phyloP scores from a whole-genome alignment of 2,888 invertebrate species.

The Oscheius onirici region DNA sequence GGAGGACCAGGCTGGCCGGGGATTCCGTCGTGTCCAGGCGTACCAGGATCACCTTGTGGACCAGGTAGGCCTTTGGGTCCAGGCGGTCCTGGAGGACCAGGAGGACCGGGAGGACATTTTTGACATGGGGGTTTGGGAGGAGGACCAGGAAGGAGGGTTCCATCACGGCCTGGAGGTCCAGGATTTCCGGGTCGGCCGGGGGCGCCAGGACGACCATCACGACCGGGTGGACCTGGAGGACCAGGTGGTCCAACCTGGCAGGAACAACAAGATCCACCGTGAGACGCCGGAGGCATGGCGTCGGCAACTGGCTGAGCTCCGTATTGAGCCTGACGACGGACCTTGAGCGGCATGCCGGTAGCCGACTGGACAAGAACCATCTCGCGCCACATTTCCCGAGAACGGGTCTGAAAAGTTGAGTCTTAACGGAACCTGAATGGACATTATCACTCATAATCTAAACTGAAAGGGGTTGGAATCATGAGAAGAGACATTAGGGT shows the following conservation, averaged over 20 bases:
- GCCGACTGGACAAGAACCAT: slow-evolving; percentile 69
- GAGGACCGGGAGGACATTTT: slow-evolving; percentile 62
- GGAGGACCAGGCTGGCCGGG: slow-evolving; percentile 64
- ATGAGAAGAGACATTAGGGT: no score
- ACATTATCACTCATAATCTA: no score
- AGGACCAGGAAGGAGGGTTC: slow-evolving; percentile 69
- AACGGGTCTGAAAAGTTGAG: slow-evolving; percentile 60
- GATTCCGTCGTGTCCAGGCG: slow-evolving; percentile 54
- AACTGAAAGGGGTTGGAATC: no score
- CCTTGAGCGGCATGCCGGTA: slow-evolving; percentile 53
- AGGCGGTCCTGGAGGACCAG: slow-evolving; percentile 56
- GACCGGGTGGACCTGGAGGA: slow-evolving; percentile 61
- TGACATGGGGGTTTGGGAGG: slow-evolving; percentile 72
- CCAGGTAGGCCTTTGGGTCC: slow-evolving; percentile 68
- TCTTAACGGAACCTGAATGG: no score
- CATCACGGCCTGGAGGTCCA: slow-evolving; percentile 64
- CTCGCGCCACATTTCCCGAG: slow-evolving; percentile 71
- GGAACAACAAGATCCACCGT: slow-evolving; percentile 64
- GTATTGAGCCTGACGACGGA: slow-evolving; percentile 47
- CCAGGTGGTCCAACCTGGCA: slow-evolving; percentile 67
- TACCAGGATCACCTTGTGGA: slow-evolving; percentile 64
- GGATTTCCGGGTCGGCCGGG: slow-evolving; percentile 62
- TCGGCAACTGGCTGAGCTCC: slow-evolving; percentile 50
- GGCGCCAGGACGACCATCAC: slow-evolving; percentile 65
- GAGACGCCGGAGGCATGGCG: slow-evolving; percentile 47